These are phyloP conservation scores for Megalopta genalis DNA, from an alignment of 1,140 invertebrate genomes.

Conservation along the genomic window DNA sequence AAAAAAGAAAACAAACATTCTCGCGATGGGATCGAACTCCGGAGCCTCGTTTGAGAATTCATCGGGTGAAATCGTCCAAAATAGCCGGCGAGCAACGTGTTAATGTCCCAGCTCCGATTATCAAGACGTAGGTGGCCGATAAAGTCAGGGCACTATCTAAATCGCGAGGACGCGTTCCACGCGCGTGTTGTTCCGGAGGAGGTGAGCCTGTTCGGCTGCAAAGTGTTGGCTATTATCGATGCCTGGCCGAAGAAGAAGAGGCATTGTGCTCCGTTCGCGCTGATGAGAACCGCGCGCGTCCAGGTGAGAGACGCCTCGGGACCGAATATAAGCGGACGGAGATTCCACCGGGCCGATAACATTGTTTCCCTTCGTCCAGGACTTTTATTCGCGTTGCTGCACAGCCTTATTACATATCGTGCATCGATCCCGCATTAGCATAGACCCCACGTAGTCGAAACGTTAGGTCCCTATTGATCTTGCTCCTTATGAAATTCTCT, in stretches of 20 bases:
- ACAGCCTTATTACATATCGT: slow-evolving; percentile 55
- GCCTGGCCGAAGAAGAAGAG: neutral
- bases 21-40: too few species aligned
- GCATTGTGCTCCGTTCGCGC: slow-evolving; percentile 20
- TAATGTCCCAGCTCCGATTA: too few species aligned
- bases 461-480: slow-evolving; percentile 41
- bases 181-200: neutral
- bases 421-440: slow-evolving; percentile 49
- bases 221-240: slow-evolving; percentile 23
- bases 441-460: slow-evolving; percentile 33
- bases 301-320: slow-evolving; percentile 60
- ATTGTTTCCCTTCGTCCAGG: slow-evolving; percentile 69
- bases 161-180: neutral
- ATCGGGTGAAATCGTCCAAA: too few species aligned
- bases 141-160: slow-evolving; percentile 6
- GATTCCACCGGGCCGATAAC: slow-evolving; percentile 66
- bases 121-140: neutral
- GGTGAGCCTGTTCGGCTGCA: neutral
- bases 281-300: slow-evolving; percentile 49
- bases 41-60: too few species aligned
- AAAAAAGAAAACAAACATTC: too few species aligned
- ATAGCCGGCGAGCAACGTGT: too few species aligned
- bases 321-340: slow-evolving; percentile 23
- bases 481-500: slow-evolving; percentile 45
- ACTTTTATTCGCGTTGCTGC: slow-evolving; percentile 60